Conservation (phyloP, 2,888 invertebrate species). For the Euplagia quadripunctaria region DNA sequence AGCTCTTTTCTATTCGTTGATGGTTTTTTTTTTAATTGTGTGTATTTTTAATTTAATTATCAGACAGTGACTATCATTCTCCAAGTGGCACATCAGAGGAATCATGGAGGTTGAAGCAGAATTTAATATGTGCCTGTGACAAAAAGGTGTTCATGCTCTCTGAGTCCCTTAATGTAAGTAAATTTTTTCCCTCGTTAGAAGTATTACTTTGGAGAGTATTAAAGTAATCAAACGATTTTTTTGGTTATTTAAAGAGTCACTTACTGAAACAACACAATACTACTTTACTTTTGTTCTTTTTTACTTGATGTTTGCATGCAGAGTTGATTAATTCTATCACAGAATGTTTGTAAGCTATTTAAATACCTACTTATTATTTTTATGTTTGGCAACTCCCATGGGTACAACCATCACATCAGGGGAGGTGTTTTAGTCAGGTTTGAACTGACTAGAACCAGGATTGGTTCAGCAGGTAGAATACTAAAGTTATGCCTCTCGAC, state of each 20-base stretch:
- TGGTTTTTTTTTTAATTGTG: too few species aligned
- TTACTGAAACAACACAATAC: too few species aligned
- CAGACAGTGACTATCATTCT: conserved; percentile 82
- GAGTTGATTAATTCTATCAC: too few species aligned
- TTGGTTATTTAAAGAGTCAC: too few species aligned
- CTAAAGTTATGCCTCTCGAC: neutral
- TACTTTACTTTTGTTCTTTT: too few species aligned
- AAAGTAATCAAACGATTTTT: too few species aligned
- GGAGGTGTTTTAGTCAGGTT: too few species aligned
- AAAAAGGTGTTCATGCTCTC: conserved; percentile 84
- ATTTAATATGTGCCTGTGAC: conserved; percentile 82
- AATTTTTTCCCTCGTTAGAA: neutral
- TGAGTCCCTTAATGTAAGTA: conserved; percentile 77
- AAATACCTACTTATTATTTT: neutral
- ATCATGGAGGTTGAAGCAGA: conserved; percentile 83
- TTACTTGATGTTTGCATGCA: neutral
- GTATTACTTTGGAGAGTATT: neutral
- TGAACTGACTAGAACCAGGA: neutral
- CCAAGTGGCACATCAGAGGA: conserved; percentile 85
- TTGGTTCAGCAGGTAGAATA: neutral
- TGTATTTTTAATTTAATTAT: conserved; percentile 28
- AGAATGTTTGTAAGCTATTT: too few species aligned
- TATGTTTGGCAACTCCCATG: too few species aligned
- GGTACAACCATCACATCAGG: too few species aligned
- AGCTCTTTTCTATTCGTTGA: too few species aligned